phyloP scores from a whole-genome alignment of 2,113 vertebrate genomes.

The Oreocharis arfaki region DNA sequence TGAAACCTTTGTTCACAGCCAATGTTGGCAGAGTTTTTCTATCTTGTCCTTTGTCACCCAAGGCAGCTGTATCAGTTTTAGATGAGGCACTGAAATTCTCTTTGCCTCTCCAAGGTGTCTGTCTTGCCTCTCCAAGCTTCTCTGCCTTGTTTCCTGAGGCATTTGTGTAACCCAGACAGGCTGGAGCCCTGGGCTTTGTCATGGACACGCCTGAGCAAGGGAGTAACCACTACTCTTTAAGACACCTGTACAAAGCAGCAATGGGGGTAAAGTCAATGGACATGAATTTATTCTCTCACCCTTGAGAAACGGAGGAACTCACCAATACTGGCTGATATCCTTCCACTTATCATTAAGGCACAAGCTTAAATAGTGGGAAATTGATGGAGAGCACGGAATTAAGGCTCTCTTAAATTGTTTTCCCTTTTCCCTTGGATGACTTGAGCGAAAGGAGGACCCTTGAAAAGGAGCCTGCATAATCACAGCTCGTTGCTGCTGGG shows the following conservation, averaged over 20 bases:
- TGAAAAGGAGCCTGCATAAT: not conserved
- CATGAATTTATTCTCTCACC: not conserved
- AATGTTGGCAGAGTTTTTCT: not conserved
- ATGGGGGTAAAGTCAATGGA: not conserved
- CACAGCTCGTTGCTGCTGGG: not conserved
- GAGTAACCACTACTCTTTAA: not conserved
- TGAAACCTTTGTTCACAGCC: not conserved
- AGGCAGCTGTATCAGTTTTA: conserved; percentile 13
- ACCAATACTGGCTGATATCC: not conserved
- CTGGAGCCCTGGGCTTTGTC: not conserved
- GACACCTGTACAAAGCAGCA: not conserved
- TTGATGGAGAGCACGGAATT: not conserved
- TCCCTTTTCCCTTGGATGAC: not conserved
- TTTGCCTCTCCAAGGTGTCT: not conserved
- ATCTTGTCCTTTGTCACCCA: not conserved
- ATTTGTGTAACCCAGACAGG: not conserved
- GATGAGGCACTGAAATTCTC: not conserved
- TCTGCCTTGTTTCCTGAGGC: not conserved
- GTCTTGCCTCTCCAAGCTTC: not conserved
- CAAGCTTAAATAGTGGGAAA: not conserved
- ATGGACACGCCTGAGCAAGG: not conserved
- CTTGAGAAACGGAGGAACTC: not conserved
- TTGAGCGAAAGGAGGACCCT: not conserved
- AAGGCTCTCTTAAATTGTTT: not conserved
- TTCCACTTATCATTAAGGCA: not conserved